Base-by-base conservation (phyloP, 2,113 vertebrate genomes). In the Rhizomys pruinosus region DNA sequence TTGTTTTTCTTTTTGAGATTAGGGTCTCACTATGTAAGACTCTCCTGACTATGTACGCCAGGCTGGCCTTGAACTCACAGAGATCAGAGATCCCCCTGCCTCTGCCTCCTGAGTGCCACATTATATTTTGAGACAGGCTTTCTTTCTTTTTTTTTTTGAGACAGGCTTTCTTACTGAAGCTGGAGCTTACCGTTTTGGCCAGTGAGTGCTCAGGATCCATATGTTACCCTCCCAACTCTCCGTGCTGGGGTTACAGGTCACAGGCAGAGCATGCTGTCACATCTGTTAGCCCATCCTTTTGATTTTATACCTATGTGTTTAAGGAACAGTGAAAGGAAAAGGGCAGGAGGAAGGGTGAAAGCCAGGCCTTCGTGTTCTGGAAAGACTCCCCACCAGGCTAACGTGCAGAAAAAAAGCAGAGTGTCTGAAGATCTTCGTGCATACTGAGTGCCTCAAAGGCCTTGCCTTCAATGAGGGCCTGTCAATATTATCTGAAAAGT, bases 401-500 rank as follows among this genome's bases (percentile, higher is more conserved):
- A 72, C 13, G 34, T 0, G 23, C n/a, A 39, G 81, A 77, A 87
- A 85, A 64, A 87, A 39, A 80, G 15, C 8, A 52, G 61, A 42
- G 42, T 13, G 47, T 39, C 89, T 42, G 55, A 42, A 27, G 44
- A n/a, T 22, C 59, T 63, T 76, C 86, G 57, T 81, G 85, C 47
- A 90, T 25, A 84, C 9, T 72, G 16, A n/a, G 77, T 74, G 89
- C 57, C 82, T 82, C 71, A 74, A 73, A 96, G 63, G 84, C 76
- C 95, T 84, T 87, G 93, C 73, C 90, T 96, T 94, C 93, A 90
- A 88, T 94, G 87, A 66, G 37, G 64, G 42, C 61, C 52, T 77
- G 25, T 87, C 64, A 74, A 59, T 90, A 66, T 94, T 92, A 92
- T 73, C 93, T 95, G 87, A 91, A 88, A 94, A 96, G 92, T 79